Evolutionary conservation across 1,140 invertebrate genomes (phyloP).

Genomic region (Epicauta chinensis): DNA sequence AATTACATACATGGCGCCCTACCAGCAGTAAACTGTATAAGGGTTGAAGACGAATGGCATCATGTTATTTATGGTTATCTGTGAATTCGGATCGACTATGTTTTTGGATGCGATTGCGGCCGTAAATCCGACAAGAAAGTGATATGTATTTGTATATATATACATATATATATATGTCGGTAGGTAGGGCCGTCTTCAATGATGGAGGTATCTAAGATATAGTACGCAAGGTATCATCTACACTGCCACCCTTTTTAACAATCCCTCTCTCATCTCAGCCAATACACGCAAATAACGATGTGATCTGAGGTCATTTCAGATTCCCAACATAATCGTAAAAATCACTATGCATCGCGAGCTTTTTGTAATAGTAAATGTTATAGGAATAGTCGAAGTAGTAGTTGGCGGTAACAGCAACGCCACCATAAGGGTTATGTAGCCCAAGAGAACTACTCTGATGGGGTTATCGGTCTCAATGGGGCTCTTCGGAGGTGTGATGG

Average conservation of each 20-base stretch:
- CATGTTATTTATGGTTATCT: constrained; percentile 27
- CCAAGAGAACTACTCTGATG: constrained; percentile 38
- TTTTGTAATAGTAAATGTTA: constrained; percentile 9
- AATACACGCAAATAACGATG: constrained; percentile 34
- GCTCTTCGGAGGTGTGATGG: constrained; percentile 40
- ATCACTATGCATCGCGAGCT: constrained; percentile 41
- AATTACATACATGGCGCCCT: constrained; percentile 15
- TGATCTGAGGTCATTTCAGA: constrained; percentile 34
- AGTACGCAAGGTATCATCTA: constrained; percentile 7
- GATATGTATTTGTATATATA: constrained; percentile 34
- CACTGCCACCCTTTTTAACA: constrained; percentile 32
- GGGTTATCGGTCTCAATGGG: constrained; percentile 41
- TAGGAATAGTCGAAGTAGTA: neutral
- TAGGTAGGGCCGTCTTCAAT: constrained; percentile 34
- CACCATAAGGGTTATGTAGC: constrained; percentile 42
- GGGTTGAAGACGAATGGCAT: constrained; percentile 20
- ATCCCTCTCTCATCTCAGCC: constrained; percentile 25
- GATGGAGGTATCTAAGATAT: too few relatives aligned
- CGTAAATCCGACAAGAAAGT: constrained; percentile 33
- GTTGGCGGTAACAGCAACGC: constrained; percentile 18
- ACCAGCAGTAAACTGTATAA: neutral
- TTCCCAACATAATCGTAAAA: constrained; percentile 44
- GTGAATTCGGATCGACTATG: constrained; percentile 23
- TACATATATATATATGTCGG: neutral
- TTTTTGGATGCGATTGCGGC: constrained; percentile 29